Percentiles rank a stretch among this genome's conserved stretches.
Conservation (phyloP, 2,888 invertebrate species). For the Dynastes hyllus region DNA sequence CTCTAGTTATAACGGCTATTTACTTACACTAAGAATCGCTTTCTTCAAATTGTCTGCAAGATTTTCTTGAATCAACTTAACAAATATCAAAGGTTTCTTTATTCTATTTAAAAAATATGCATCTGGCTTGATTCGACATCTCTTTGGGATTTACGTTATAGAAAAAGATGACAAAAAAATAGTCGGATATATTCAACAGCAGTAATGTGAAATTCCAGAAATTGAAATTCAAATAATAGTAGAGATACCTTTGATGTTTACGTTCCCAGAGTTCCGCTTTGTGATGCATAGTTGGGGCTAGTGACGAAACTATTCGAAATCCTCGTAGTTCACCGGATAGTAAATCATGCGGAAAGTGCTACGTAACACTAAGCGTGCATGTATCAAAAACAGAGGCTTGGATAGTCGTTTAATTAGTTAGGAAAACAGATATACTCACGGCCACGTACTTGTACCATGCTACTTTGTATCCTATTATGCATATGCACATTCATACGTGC, state of each 20-base stretch:
- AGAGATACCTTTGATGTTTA: slow-evolving; percentile 23
- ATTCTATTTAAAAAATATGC: too few relatives aligned
- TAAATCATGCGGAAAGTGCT: slow-evolving; percentile 20
- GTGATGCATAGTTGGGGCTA: slow-evolving; percentile 19
- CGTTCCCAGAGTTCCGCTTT: slow-evolving; percentile 23
- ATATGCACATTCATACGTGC: too few relatives aligned
- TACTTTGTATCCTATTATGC: neutral
- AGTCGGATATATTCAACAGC: too few relatives aligned
- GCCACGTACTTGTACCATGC: neutral
- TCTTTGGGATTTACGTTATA: too few relatives aligned
- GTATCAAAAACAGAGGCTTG: neutral
- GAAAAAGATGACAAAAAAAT: too few relatives aligned
- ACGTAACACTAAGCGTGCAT: neutral
- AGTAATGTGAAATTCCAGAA: slow-evolving; percentile 21
- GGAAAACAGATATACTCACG: neutral
- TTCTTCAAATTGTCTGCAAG: too few relatives aligned
- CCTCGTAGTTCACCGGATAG: slow-evolving; percentile 15
- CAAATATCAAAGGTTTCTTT: too few relatives aligned
- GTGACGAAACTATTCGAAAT: slow-evolving; percentile 31
- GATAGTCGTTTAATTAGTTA: slow-evolving; percentile 1
- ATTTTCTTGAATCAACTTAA: too few relatives aligned
- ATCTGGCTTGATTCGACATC: too few relatives aligned
- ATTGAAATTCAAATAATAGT: slow-evolving; percentile 30
- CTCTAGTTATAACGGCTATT: too few relatives aligned
- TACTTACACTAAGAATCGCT: too few relatives aligned